phyloP scores from a whole-genome alignment of 1,140 invertebrate species.

The Maniola jurtina region DNA sequence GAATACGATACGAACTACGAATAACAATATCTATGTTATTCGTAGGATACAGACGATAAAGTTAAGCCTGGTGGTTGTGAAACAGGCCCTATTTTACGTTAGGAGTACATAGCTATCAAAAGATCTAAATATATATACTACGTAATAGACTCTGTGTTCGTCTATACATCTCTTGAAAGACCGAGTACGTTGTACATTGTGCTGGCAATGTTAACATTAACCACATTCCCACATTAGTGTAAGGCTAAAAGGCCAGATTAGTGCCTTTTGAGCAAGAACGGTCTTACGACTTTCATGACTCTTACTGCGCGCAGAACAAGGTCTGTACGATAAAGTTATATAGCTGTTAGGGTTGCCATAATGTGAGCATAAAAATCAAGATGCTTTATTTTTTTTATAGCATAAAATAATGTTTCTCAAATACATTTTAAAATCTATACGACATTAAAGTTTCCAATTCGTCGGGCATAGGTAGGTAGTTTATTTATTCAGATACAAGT shows the following conservation, averaged over 20 bases:
- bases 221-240: conserved; percentile 26
- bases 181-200: conserved; percentile 3
- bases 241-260: conserved; percentile 26
- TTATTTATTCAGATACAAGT: too few relatives aligned
- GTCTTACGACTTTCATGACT: conserved; percentile 7
- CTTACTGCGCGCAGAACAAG: conserved; percentile 18
- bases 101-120: too few relatives aligned
- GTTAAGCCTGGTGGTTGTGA: too few relatives aligned
- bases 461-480: too few relatives aligned
- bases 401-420: background rate
- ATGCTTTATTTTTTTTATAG: background rate
- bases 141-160: too few relatives aligned
- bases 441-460: too few relatives aligned
- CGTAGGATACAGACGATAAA: too few relatives aligned
- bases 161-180: background rate
- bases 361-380: background rate
- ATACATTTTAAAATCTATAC: background rate
- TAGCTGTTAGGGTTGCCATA: background rate
- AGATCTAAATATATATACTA: too few relatives aligned
- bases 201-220: conserved; percentile 13
- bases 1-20: too few relatives aligned
- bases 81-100: too few relatives aligned
- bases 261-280: conserved; percentile 16
- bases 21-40: too few relatives aligned
- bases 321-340: conserved; percentile 13